Conservation (phyloP, 2,888 invertebrate species). For the Geophilus truncorum region DNA sequence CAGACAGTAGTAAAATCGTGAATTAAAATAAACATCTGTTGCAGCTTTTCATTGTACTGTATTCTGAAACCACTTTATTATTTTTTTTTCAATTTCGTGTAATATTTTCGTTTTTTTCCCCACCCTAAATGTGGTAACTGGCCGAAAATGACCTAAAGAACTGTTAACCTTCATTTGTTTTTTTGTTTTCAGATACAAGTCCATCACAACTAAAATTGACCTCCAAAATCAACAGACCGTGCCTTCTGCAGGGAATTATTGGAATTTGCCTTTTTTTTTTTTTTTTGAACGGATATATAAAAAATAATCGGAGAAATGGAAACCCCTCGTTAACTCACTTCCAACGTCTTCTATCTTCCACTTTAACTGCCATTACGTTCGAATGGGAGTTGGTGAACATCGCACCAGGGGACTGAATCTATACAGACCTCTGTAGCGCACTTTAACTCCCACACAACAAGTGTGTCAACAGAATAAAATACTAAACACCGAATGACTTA, state of each 20-base stretch:
- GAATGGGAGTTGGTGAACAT: not conserved
- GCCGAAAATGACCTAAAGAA: conserved; percentile 1
- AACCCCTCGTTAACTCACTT: not conserved
- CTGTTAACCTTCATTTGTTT: not conserved
- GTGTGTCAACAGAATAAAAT: not conserved
- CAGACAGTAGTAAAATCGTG: no score
- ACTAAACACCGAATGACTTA: not conserved
- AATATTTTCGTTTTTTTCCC: not conserved
- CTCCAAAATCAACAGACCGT: not conserved
- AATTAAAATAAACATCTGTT: no score
- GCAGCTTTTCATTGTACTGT: not conserved
- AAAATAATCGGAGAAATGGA: no score
- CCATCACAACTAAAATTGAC: not conserved
- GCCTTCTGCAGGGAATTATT: not conserved
- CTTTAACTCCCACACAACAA: not conserved
- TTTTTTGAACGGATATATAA: no score
- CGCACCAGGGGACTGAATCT: not conserved
- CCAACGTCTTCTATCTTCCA: not conserved
- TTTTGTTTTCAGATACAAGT: not conserved
- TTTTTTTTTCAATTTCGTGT: no score
- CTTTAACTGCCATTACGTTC: not conserved
- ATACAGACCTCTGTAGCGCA: not conserved
- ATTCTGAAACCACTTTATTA: not conserved
- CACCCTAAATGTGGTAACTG: not conserved
- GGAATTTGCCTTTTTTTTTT: no score